These are phyloP conservation scores for Andrena bucephala DNA, from an alignment of 2,888 invertebrate genomes.

Conservation along the genomic window DNA sequence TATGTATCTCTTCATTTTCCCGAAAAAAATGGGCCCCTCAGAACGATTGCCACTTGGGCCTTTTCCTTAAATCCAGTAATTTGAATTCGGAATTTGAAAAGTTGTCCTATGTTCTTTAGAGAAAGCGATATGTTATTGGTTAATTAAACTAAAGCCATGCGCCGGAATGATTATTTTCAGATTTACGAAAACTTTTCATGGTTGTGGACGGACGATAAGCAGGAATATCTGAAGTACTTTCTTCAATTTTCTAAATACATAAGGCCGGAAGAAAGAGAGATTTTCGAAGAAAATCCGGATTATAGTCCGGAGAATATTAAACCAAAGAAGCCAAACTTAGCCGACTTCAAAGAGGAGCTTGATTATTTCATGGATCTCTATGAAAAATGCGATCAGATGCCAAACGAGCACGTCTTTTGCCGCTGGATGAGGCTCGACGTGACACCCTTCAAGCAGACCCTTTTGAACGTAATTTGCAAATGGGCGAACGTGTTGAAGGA, in stretches of 20 bases:
- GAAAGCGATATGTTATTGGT: no score
- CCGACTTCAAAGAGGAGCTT: constrained; percentile 85
- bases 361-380: constrained; percentile 93
- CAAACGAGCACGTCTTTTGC: constrained; percentile 89
- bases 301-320: constrained; percentile 69
- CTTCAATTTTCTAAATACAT: constrained; percentile 89
- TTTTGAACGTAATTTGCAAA: constrained; percentile 93
- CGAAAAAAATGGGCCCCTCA: no score
- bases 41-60: no score
- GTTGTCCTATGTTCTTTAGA: no score
- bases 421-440: constrained; percentile 93
- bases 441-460: constrained; percentile 91
- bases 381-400: constrained; percentile 90
- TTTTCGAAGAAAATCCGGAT: constrained; percentile 85
- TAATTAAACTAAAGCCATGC: not conserved
- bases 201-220: constrained; percentile 93
- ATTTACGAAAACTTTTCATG: constrained; percentile 90
- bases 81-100: no score
- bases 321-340: constrained; percentile 75
- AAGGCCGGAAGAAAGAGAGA: constrained; percentile 89
- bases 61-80: no score
- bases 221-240: constrained; percentile 91
- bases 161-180: constrained; percentile 35
- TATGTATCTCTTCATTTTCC: no score
- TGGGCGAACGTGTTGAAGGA: constrained; percentile 96